Conservation (phyloP, 2,888 invertebrate species). For the Zygothrica quintamaculata region DNA sequence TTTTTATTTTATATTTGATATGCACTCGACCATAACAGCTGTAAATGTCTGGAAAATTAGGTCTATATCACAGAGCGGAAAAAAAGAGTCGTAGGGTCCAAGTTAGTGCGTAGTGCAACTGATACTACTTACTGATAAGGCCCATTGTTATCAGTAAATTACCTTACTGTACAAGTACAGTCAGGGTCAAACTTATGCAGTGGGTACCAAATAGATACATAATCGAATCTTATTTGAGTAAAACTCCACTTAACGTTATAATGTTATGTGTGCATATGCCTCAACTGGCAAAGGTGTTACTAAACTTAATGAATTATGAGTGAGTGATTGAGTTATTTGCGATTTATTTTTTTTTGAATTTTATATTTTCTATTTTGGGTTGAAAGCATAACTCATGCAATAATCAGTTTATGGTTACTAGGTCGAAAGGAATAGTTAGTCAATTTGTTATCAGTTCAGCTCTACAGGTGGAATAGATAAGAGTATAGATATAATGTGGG, state of each 20-base stretch:
- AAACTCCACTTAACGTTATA: no score
- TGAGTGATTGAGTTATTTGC: background rate
- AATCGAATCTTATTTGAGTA: background rate
- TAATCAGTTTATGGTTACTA: conserved; percentile 13
- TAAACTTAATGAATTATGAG: background rate
- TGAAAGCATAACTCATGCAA: background rate
- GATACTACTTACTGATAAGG: no score
- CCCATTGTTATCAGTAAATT: conserved; percentile 45
- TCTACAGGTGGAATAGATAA: conserved; percentile 42
- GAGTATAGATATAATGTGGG: background rate
- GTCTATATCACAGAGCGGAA: background rate
- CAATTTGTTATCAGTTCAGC: conserved; percentile 2
- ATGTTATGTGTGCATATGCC: no score
- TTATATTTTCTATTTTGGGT: no score
- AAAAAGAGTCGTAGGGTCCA: background rate
- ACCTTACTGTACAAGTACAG: conserved; percentile 8
- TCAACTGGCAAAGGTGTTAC: background rate
- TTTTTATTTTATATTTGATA: conserved; percentile 34
- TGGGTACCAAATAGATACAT: background rate
- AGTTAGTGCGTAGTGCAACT: conserved; percentile 9
- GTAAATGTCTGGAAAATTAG: background rate
- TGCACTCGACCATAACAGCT: conserved; percentile 22
- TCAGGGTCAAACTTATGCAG: conserved; percentile 33
- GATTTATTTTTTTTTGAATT: background rate
- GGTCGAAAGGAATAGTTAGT: conserved; percentile 8